A percentile compares a stretch with the other conserved stretches of the same genome.
These are phyloP conservation scores for Antennarius striatus DNA, from an alignment of 2,113 vertebrate genomes.

Conservation along the genomic window DNA sequence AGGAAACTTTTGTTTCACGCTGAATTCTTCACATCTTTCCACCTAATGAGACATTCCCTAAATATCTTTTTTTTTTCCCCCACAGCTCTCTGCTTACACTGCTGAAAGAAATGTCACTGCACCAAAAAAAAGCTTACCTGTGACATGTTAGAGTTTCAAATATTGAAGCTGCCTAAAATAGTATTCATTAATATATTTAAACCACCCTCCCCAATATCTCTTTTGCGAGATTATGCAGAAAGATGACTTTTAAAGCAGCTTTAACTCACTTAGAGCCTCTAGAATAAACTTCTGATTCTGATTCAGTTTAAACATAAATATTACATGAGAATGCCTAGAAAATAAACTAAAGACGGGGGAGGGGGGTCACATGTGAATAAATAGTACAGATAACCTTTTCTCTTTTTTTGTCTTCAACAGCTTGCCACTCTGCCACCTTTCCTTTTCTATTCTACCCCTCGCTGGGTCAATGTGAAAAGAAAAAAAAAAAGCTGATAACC, in stretches of 20 bases:
- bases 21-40: no score
- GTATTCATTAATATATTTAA: no score
- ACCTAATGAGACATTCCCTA: no score
- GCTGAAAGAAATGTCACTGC: no score
- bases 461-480: slow-evolving; percentile 38
- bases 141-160: no score
- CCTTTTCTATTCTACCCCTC: slow-evolving; percentile 14
- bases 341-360: slow-evolving; percentile 34
- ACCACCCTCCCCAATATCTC: no score
- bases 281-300: slow-evolving; percentile 11
- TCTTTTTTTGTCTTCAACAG: slow-evolving; percentile 23
- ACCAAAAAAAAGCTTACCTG: no score
- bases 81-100: no score
- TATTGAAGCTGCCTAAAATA: neutral
- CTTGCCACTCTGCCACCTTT: slow-evolving; percentile 31
- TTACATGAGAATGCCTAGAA: slow-evolving; percentile 54
- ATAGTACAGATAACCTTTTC: slow-evolving; percentile 62
- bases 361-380: slow-evolving; percentile 46
- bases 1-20: no score
- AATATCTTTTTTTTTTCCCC: no score
- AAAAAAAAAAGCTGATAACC: slow-evolving; percentile 58
- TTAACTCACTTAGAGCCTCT: neutral
- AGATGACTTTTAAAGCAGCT: slow-evolving; percentile 2
- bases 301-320: slow-evolving; percentile 57
- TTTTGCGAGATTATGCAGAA: neutral